Base-by-base conservation (phyloP, 2,797 vertebrate species). In the Schizopygopsis malacanthus region DNA sequence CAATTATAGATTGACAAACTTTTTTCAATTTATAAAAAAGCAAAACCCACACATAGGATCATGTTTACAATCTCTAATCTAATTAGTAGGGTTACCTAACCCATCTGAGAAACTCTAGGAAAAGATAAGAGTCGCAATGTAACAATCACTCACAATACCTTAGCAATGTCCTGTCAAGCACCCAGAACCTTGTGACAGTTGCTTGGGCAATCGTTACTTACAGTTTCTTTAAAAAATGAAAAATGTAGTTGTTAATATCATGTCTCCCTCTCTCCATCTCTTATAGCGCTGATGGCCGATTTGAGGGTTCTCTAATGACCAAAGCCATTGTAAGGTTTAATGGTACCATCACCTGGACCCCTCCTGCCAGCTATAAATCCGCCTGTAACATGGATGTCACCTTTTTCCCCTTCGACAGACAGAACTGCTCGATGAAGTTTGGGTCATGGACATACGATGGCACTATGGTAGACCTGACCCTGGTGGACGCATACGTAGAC, bases 391-490 rank as follows among this genome's bases (percentile, higher is more conserved):
- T 99, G 97, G 98, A 99, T 0, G 97, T 99, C 93, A 99, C 97
- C 0, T 99, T 96, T 92, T 99, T 99, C 91, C 98, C 98, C 4
- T 99, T 99, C 0, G 98, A 99, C 92, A 93, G 96, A 22, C 98
- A 99, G 92, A 99, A 99, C 92, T 99, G 98, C 91, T 97, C 98
- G 47, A 99, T 99, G 98, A 99, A 98, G 91, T 99, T 99, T 18
- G 98, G 97, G 78, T 99, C 98, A 0, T 99, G 98, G 98, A 99
- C 98, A 0, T 98, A 99, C 0, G 97, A 99, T 4, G 97, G 98
- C 22, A 94, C 93, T 88, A 97, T 98, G 97, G 98, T 99, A 73
- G 98, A 99, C 90, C 94, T 99, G 88, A 95, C 97, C 72, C 93
- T 98, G 86, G 91, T 97, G 16, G 95, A 98, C 80, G 95, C 96